A percentile compares a stretch with the other conserved stretches of the same genome.
phyloP scores from a whole-genome alignment of 2,113 vertebrate genomes.

The Oncorhynchus keta region DNA sequence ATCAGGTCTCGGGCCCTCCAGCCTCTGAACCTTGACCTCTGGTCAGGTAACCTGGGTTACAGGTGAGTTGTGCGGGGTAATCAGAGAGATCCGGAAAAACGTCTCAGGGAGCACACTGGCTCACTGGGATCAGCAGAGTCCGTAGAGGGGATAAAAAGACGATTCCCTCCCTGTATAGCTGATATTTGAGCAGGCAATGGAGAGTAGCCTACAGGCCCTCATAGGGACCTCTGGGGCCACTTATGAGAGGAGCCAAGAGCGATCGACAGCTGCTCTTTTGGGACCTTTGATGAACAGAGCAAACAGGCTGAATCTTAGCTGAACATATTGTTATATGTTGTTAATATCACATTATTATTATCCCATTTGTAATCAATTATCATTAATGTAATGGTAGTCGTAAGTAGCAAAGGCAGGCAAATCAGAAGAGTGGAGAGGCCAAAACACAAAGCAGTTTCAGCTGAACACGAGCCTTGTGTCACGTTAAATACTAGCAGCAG shows the following conservation, averaged over 20 bases:
- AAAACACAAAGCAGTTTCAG: not conserved
- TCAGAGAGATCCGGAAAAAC: not conserved
- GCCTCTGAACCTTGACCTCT: conserved; percentile 11
- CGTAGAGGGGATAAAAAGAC: not conserved
- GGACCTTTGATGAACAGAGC: too few relatives aligned
- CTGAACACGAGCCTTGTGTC: not conserved
- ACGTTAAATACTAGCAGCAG: not conserved
- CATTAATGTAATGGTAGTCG: too few relatives aligned
- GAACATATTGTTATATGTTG: too few relatives aligned
- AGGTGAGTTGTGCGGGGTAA: not conserved
- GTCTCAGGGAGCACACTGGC: not conserved
- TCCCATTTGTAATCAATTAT: too few relatives aligned
- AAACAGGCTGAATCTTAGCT: too few relatives aligned
- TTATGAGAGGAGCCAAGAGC: not conserved
- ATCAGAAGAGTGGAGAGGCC: too few relatives aligned
- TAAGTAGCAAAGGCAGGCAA: too few relatives aligned
- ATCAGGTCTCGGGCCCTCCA: not conserved
- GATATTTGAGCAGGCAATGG: not conserved
- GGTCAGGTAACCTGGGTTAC: not conserved
- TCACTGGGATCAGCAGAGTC: not conserved
- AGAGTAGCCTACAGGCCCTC: not conserved
- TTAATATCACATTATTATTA: too few relatives aligned
- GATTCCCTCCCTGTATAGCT: not conserved
- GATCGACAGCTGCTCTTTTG: too few relatives aligned
- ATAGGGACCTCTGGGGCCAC: not conserved